A percentile compares a stretch with the other conserved stretches of the same genome.
These are phyloP conservation scores for Drosophila punjabiensis DNA, from an alignment of 1,140 invertebrate species.

Conservation along the genomic window DNA sequence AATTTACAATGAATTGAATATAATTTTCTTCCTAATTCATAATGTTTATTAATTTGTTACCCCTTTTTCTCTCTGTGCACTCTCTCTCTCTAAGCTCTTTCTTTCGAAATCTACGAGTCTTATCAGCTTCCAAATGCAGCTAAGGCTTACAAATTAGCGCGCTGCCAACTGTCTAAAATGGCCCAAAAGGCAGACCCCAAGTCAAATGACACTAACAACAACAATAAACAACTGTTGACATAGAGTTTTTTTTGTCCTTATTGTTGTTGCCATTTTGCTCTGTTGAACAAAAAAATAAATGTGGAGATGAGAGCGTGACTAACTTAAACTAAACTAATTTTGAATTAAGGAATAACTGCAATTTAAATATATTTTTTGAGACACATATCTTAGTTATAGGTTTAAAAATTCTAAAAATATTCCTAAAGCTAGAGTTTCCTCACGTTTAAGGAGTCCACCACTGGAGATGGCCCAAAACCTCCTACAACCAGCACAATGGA, in stretches of 20 bases:
- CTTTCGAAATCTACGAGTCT: conserved; percentile 61
- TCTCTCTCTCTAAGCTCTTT: conserved; percentile 21
- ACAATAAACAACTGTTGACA: conserved; percentile 83
- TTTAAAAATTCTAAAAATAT: no score
- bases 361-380: not conserved
- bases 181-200: conserved; percentile 76
- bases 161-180: conserved; percentile 78
- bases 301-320: conserved; percentile 32
- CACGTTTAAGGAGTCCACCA: conserved; percentile 3
- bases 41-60: not conserved
- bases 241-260: conserved; percentile 64
- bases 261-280: conserved; percentile 35
- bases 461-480: conserved; percentile 29
- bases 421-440: not conserved
- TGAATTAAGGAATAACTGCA: not conserved
- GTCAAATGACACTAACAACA: conserved; percentile 84
- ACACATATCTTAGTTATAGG: no score
- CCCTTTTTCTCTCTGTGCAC: not conserved
- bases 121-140: conserved; percentile 76
- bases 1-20: not conserved
- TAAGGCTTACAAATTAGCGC: conserved; percentile 81
- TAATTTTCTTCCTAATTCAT: not conserved
- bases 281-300: conserved; percentile 5
- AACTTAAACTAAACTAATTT: not conserved
- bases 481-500: conserved; percentile 76